These are phyloP conservation scores for Lanius ludovicianus DNA, from an alignment of 2,113 vertebrate genomes.

Conservation along the genomic window DNA sequence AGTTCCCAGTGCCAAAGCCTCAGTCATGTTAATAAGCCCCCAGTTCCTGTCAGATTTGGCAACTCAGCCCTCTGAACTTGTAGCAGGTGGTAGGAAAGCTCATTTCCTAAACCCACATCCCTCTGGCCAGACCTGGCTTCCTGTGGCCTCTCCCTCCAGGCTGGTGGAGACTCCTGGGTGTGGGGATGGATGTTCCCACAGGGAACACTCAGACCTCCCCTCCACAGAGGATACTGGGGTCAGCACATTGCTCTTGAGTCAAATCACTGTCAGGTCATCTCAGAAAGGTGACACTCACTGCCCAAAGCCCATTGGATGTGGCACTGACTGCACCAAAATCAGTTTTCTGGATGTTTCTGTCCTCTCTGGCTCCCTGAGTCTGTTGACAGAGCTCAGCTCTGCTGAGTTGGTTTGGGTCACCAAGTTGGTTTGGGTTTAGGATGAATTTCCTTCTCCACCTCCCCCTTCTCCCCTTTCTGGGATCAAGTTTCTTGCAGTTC, in stretches of 20 bases:
- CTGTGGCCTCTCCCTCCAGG: rapidly evolving
- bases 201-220: background rate
- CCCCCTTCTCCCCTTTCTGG: background rate
- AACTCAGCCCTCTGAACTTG: background rate
- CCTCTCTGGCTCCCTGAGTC: background rate
- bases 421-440: background rate
- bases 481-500: background rate
- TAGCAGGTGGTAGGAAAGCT: background rate
- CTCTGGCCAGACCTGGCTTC: background rate
- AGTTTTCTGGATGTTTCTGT: background rate
- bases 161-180: rapidly evolving
- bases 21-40: background rate
- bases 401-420: background rate
- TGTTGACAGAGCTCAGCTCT: background rate
- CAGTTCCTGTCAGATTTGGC: background rate
- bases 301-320: rapidly evolving
- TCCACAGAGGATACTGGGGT: background rate
- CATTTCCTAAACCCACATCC: background rate
- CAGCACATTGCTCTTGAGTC: rapidly evolving
- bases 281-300: background rate
- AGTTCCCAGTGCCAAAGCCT: background rate
- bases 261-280: rapidly evolving
- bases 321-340: background rate
- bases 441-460: background rate
- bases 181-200: background rate